phyloP scores from a whole-genome alignment of 2,113 vertebrate genomes.

The Apodemus sylvaticus region DNA sequence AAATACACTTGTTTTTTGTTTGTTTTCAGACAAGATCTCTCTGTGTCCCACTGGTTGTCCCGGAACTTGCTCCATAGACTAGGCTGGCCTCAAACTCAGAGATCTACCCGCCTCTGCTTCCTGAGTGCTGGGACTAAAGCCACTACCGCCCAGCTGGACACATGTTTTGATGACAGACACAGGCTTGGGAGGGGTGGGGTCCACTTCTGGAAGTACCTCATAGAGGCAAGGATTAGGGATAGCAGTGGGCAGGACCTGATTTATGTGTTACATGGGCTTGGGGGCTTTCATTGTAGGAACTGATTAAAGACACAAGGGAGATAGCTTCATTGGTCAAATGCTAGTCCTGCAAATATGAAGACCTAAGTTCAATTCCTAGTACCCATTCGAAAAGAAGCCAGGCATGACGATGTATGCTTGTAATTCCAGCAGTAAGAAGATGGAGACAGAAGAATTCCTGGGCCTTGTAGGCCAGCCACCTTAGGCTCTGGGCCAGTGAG shows the following conservation, averaged over 20 bases:
- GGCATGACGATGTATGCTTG: no score
- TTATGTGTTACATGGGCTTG: background rate
- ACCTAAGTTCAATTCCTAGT: background rate
- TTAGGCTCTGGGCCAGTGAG: background rate
- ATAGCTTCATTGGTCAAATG: background rate
- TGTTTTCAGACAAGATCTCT: no score
- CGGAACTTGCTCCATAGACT: no score
- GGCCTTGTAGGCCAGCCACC: background rate
- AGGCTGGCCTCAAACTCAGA: no score
- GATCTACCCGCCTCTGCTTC: background rate
- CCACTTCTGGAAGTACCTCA: background rate
- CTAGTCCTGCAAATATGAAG: background rate
- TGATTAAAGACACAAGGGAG: background rate
- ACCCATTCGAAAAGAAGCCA: background rate
- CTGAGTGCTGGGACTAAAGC: background rate
- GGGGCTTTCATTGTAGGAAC: background rate
- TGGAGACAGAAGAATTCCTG: background rate
- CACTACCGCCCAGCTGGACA: background rate
- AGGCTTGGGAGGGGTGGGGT: background rate
- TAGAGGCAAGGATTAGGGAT: background rate
- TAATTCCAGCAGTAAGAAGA: background rate
- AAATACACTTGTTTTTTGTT: no score
- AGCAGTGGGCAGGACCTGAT: background rate
- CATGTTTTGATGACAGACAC: background rate
- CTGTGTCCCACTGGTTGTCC: no score